phyloP scores from a whole-genome alignment of 2,888 invertebrate species.

The Coleophora deauratella region DNA sequence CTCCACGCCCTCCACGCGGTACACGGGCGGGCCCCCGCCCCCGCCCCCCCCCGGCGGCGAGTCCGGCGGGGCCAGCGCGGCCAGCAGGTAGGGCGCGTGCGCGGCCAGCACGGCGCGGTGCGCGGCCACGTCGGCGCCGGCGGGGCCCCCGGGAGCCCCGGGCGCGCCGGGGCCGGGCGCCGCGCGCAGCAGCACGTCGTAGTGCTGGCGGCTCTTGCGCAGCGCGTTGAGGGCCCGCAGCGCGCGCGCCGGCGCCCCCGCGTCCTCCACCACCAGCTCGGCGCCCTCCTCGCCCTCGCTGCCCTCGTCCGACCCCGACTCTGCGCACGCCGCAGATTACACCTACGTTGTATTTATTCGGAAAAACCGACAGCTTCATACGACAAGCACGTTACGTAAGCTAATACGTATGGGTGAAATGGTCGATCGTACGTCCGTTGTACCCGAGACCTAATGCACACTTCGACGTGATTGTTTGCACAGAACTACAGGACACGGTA shows the following conservation, averaged over 20 bases:
- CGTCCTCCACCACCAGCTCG: conserved; percentile 72
- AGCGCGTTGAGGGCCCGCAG: conserved; percentile 83
- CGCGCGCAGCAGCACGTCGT: conserved; percentile 88
- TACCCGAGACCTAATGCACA: too few relatives aligned
- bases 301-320: conserved; percentile 13
- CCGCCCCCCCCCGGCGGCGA: conserved; percentile 31
- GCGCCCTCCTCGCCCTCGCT: conserved; percentile 32
- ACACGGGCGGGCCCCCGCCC: conserved; percentile 13
- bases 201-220: conserved; percentile 88
- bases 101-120: conserved; percentile 88
- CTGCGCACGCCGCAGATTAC: conserved; percentile 7
- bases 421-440: too few relatives aligned
- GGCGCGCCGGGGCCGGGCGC: conserved; percentile 53
- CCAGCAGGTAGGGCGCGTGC: conserved; percentile 84
- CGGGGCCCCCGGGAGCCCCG: background rate
- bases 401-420: too few relatives aligned
- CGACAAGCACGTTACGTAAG: too few relatives aligned
- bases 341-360: too few relatives aligned
- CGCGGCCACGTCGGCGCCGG: conserved; percentile 67
- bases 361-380: too few relatives aligned
- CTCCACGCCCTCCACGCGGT: conserved; percentile 36
- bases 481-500: too few relatives aligned
- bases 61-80: conserved; percentile 66
- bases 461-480: too few relatives aligned
- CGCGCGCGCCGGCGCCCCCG: conserved; percentile 73